Evolutionary conservation across 2,797 vertebrate species (phyloP).

Genomic region (Tenualosa ilisha): DNA sequence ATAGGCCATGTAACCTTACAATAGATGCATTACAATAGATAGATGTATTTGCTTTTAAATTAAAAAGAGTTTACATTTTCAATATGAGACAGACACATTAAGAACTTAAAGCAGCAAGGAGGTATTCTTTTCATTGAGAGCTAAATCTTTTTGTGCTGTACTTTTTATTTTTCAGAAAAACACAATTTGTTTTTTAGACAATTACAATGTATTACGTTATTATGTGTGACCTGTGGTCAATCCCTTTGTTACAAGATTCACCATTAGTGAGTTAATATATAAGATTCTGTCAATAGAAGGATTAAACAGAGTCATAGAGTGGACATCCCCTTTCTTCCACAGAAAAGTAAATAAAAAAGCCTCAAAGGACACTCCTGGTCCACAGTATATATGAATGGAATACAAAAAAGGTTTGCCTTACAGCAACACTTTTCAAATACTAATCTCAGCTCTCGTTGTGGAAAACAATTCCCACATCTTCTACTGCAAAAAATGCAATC

Average conservation of each 20-base stretch:
- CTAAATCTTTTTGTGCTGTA: too few relatives aligned
- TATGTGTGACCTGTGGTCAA: neutral
- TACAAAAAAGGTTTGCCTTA: neutral
- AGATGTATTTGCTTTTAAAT: too few relatives aligned
- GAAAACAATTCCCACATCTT: neutral
- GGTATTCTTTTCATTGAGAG: too few relatives aligned
- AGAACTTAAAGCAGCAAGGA: too few relatives aligned
- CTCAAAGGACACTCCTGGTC: neutral
- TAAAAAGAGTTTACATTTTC: too few relatives aligned
- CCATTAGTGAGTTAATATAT: neutral
- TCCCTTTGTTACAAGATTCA: neutral
- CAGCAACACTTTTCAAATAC: slow-evolving; percentile 8
- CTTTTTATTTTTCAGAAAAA: too few relatives aligned
- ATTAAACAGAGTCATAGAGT: neutral
- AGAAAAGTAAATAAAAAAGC: neutral
- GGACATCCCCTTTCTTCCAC: neutral
- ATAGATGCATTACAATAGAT: too few relatives aligned
- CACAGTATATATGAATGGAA: neutral
- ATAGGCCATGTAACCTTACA: too few relatives aligned
- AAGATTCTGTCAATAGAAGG: neutral
- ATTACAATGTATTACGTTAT: neutral
- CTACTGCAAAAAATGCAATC: neutral
- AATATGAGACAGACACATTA: too few relatives aligned
- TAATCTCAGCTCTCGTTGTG: neutral
- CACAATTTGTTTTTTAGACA: neutral